Conservation (phyloP, 2,113 vertebrate species). For the Alaudala cheleensis region DNA sequence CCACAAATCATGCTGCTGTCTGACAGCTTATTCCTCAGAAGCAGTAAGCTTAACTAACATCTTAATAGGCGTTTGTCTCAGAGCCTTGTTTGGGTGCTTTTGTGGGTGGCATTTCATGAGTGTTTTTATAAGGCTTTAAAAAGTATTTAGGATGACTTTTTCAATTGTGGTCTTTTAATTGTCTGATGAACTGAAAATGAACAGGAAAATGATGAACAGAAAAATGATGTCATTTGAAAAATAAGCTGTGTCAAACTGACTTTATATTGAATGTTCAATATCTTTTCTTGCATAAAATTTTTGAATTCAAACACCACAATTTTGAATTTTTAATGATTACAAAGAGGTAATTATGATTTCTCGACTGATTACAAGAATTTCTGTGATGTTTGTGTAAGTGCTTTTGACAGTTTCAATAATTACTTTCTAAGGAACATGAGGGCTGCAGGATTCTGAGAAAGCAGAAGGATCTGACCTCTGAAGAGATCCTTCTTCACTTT, state of each 20-base stretch:
- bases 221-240: background rate
- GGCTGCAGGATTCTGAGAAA: conserved; percentile 19
- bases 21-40: background rate
- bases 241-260: background rate
- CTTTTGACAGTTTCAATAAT: background rate
- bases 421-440: conserved; percentile 2
- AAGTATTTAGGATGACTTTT: conserved; percentile 10
- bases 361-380: background rate
- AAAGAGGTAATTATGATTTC: background rate
- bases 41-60: background rate
- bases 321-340: background rate
- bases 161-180: background rate
- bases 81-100: conserved; percentile 5
- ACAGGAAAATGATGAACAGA: background rate
- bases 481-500: background rate
- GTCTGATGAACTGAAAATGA: background rate
- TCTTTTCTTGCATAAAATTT: conserved; percentile 14
- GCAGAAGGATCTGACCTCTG: conserved; percentile 18
- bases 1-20: background rate
- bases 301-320: background rate
- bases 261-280: conserved; percentile 18
- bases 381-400: background rate
- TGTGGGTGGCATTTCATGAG: conserved; percentile 25
- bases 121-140: conserved; percentile 12
- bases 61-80: background rate